Evolutionary conservation across 2,113 vertebrate species (phyloP), one percentile per base, ranked within the genome.

Genomic region (Sclerurus mexicanus): DNA sequence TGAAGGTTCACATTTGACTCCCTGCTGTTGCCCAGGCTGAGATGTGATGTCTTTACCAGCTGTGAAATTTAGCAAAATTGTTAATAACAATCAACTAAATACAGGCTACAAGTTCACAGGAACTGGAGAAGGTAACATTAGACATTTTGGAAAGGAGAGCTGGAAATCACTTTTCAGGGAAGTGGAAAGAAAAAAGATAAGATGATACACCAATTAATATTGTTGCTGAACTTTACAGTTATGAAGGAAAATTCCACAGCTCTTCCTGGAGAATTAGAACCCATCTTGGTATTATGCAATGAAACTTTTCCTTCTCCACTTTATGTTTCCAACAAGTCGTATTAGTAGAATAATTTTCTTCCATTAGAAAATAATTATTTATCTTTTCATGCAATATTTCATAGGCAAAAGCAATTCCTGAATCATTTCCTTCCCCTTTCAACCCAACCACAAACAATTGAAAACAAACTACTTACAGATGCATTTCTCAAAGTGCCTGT

Each of bases 381-480:
- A 24, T 21, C 10, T 12, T 40, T 9, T 55, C 56, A 46, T 30
- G 9, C n/a, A 87, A 2, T 69, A 71, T 42, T 73, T 69, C 62
- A 12, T 46, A 89, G 72, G 58, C 12, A 80, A 94, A 60, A 71
- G 24, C 17, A 88, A 56, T 62, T 79, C 7, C 72, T 44, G 77
- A 42, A 80, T 53, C 0, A 62, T 63, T 83, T 77, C 47, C 56
- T 81, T 89, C 71, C n/a, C 22, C 30, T 95, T 91, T 85, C 60
- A 64, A 77, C 18, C 37, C 67, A 83, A 39, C 23, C 14, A 63
- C 23, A 77, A 95, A 62, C 20, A 82, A 77, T 12, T 68, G 78
- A 88, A 67, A 96, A 64, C 28, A 74, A 93, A 86, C 39, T 87
- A 95, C 97, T 98, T 79, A 98, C 97, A 84, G 98, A 98, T 93